These are phyloP conservation scores for Carcinoscorpius rotundicauda DNA, from an alignment of 1,140 invertebrate species.

Conservation along the genomic window DNA sequence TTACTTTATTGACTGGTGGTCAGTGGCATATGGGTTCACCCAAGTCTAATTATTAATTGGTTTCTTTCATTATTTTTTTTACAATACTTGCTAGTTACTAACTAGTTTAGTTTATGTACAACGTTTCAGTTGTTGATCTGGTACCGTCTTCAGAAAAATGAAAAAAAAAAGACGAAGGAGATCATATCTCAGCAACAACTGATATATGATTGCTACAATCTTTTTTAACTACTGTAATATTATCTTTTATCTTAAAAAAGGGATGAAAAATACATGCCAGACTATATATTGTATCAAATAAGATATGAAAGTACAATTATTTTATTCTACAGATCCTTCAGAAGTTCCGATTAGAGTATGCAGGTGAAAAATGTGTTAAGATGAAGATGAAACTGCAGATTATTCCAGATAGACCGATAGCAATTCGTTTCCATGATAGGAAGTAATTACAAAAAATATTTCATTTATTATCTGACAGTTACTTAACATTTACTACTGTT, in stretches of 20 bases:
- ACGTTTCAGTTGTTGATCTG: no score
- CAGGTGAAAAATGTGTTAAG: constrained; percentile 5
- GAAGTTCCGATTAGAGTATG: constrained; percentile 12
- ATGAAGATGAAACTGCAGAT: constrained; percentile 6
- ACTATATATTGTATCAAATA: neutral
- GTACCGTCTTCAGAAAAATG: no score
- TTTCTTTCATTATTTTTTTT: no score
- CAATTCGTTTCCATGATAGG: constrained; percentile 10
- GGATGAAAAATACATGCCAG: neutral
- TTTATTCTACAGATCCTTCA: constrained; percentile 13
- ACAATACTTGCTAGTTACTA: no score
- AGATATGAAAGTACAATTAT: neutral
- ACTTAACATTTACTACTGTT: no score
- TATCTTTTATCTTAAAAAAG: neutral
- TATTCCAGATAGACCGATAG: constrained; percentile 13
- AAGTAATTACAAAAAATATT: neutral
- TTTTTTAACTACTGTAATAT: neutral
- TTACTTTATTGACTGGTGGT: no score
- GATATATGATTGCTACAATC: neutral
- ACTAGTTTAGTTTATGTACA: no score
- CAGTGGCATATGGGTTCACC: no score
- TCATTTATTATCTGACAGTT: neutral
- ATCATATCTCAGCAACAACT: neutral
- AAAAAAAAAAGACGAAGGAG: neutral
- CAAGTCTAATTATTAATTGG: no score